Percentiles rank a stretch among this genome's conserved stretches.
Evolutionary conservation across 2,888 invertebrate species (phyloP).

Genomic region (Eupithecia tripunctaria): DNA sequence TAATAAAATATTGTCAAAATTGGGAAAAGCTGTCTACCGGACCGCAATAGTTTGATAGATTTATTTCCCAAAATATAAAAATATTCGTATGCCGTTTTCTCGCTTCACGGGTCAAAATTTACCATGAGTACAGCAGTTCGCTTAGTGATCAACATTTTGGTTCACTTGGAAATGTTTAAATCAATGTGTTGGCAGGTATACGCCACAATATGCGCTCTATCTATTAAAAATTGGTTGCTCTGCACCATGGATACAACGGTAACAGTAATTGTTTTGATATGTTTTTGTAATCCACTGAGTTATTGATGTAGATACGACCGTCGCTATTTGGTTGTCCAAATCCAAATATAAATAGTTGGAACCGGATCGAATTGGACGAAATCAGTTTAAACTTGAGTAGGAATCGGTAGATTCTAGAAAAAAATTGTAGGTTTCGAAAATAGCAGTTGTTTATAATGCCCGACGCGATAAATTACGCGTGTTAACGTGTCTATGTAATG

Average conservation of each 20-base stretch:
- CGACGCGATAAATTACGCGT: no score
- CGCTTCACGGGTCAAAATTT: conserved; percentile 36
- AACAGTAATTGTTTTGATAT: conserved; percentile 38
- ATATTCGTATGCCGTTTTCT: conserved; percentile 38
- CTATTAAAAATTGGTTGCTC: conserved; percentile 9
- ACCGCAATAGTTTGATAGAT: conserved; percentile 29
- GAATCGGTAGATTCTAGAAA: no score
- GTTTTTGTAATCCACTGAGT: not conserved
- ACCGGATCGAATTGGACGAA: no score
- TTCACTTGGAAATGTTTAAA: conserved; percentile 52
- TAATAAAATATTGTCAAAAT: no score
- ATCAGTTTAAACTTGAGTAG: no score
- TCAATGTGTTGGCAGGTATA: conserved; percentile 64
- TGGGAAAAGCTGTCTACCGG: conserved; percentile 30
- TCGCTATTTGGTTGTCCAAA: not conserved
- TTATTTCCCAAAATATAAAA: conserved; percentile 14
- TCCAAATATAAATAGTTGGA: not conserved
- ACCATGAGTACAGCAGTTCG: conserved; percentile 53
- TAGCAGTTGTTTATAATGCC: no score
- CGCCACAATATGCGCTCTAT: conserved; percentile 54
- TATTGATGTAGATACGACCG: not conserved
- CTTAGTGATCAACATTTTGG: conserved; percentile 58
- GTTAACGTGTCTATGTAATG: no score
- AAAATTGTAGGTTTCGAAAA: no score
- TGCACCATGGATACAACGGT: conserved; percentile 51